Evolutionary conservation across 2,113 vertebrate species (phyloP).

Genomic region (Oncorhynchus keta): DNA sequence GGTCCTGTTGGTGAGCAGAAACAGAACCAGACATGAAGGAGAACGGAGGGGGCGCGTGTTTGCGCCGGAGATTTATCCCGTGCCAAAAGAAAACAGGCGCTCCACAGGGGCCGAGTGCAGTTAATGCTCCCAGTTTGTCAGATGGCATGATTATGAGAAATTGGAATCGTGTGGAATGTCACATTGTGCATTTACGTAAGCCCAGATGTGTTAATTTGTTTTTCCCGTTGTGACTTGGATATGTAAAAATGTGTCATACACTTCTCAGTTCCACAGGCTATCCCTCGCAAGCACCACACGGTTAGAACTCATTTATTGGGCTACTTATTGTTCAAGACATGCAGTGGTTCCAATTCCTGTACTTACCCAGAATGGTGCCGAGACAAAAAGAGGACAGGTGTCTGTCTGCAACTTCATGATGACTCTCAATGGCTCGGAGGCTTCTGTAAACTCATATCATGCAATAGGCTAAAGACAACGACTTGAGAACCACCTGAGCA

Average conservation of each 20-base stretch:
- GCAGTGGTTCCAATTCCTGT: background rate
- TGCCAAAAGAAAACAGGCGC: background rate
- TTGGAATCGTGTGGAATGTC: background rate
- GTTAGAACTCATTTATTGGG: background rate
- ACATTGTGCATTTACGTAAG: background rate
- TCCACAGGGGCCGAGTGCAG: background rate
- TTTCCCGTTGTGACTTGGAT: background rate
- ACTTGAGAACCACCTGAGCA: background rate
- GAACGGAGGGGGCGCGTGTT: background rate
- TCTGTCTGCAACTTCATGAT: conserved; percentile 56
- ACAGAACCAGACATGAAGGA: background rate
- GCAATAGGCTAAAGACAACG: background rate
- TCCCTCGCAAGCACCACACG: too few relatives aligned
- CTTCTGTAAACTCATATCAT: background rate
- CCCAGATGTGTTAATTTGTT: background rate
- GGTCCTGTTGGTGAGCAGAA: background rate
- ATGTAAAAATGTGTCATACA: background rate
- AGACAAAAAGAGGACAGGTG: conserved; percentile 28
- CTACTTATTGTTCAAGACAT: background rate
- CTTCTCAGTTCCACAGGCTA: background rate
- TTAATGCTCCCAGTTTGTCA: background rate
- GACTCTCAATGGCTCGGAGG: background rate
- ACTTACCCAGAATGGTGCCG: conserved; percentile 52
- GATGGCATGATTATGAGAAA: background rate
- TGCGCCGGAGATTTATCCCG: background rate